Evolutionary conservation across 1,140 invertebrate species (phyloP), one percentile per base, ranked within the genome.

Genomic region (Calephelis virginiensis): DNA sequence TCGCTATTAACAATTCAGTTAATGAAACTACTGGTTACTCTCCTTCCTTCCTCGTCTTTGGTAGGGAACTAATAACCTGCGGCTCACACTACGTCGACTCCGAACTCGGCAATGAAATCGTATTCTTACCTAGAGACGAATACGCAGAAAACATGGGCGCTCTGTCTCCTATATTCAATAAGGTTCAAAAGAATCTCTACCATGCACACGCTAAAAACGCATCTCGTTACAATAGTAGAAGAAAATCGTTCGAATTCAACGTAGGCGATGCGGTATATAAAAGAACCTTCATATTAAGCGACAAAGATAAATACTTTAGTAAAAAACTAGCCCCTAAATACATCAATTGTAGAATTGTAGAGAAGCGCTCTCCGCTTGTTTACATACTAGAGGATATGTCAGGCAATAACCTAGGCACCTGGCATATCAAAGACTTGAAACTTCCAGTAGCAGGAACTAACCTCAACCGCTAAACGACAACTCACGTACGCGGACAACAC

Each of bases 1-100:
- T 82, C 50, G 89, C 87, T 0, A 62, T 69, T 12, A 89, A 77
- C 47, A 78, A 45, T 50, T 70, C 73, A 6, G 73, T 75, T 0
- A 78, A 70, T 47, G 69, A 73, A 40, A 63, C 43, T 13, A 73
- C 76, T 14, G 67, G 65, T 5, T 78, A 50, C 17, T 72, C 71
- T 0, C 71, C 71, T 8, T 43, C 68, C 10, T 68, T 71, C 62
- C 40, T 76, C 4, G 68, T 71, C 7, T 60, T 63, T 47, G 71
- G 74, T n/a, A 28, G 72, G 3, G 63, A 75, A 62, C 45, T 75
- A 0, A 65, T 70, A 0, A 45, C 45, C 0, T 69, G 72, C 49
- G 67, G 69, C 2, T 66, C 67, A 5, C 69, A 71, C 45, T 74
- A 71, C 45, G 12, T 67, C 8, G 65, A 73, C 43, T 48, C 11